These are phyloP conservation scores for Sinocyclocheilus maitianheensis DNA, from an alignment of 2,113 vertebrate genomes.

Conservation along the genomic window DNA sequence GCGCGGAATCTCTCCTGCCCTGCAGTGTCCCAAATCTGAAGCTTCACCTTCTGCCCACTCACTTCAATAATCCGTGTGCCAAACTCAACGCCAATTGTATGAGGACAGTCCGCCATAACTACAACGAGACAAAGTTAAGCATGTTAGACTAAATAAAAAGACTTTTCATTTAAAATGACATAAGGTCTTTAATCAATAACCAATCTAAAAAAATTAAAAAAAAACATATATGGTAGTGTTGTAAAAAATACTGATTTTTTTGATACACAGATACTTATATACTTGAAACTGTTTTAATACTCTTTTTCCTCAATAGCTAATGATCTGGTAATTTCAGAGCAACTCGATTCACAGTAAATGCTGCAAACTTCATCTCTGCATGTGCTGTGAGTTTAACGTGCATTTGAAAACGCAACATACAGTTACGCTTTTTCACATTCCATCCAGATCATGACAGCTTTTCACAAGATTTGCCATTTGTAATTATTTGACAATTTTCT, in stretches of 20 bases:
- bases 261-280: neutral
- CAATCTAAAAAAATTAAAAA: neutral
- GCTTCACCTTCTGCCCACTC: slow-evolving; percentile 97
- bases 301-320: neutral
- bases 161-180: neutral
- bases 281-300: neutral
- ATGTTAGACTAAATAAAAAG: neutral
- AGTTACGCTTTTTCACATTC: neutral
- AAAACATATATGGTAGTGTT: neutral
- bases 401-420: neutral
- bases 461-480: neutral
- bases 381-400: neutral
- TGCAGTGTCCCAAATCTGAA: slow-evolving; percentile 99
- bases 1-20: slow-evolving; percentile 97
- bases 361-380: neutral
- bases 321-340: neutral
- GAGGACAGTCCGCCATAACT: slow-evolving; percentile 99
- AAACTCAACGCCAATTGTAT: slow-evolving; percentile 98
- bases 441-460: neutral
- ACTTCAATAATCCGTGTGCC: slow-evolving; percentile 99
- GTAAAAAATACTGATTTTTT: neutral
- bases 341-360: neutral
- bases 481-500: no score
- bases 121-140: neutral
- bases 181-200: neutral